phyloP scores from a whole-genome alignment of 1,140 invertebrate genomes.

The Bemisia tabaci region DNA sequence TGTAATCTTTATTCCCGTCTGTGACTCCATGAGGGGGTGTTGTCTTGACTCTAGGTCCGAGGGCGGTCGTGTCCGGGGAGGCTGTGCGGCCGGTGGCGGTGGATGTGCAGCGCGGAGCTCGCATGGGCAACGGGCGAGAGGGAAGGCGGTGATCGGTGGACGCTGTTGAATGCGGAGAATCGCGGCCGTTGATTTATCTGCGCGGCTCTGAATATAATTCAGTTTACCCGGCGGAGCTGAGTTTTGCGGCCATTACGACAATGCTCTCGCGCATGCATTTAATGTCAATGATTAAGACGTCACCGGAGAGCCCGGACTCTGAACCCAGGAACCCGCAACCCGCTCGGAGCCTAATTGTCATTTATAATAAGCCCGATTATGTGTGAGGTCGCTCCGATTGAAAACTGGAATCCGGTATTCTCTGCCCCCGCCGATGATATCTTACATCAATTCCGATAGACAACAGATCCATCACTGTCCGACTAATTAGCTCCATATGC shows the following conservation, averaged over 20 bases:
- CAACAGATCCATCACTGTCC: neutral
- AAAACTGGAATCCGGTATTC: neutral
- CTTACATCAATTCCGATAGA: neutral
- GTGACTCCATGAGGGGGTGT: too few species aligned
- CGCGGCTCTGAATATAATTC: neutral
- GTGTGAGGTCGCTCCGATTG: neutral
- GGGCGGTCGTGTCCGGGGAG: too few species aligned
- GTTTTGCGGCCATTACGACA: neutral
- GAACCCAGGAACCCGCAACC: too few species aligned
- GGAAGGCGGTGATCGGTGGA: too few species aligned
- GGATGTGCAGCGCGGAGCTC: too few species aligned
- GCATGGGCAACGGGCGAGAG: too few species aligned
- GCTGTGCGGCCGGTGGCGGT: too few species aligned
- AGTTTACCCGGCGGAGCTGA: neutral
- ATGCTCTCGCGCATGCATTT: neutral
- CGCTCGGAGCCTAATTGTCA: neutral
- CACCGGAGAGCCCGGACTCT: neutral
- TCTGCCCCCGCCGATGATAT: neutral
- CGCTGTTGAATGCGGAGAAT: too few species aligned
- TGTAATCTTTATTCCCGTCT: too few species aligned
- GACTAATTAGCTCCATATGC: neutral
- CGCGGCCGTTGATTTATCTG: neutral
- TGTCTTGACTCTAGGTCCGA: too few species aligned
- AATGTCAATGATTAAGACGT: neutral
- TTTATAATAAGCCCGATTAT: neutral